phyloP scores from a whole-genome alignment of 2,797 vertebrate genomes.

The Lepus oiostolus region DNA sequence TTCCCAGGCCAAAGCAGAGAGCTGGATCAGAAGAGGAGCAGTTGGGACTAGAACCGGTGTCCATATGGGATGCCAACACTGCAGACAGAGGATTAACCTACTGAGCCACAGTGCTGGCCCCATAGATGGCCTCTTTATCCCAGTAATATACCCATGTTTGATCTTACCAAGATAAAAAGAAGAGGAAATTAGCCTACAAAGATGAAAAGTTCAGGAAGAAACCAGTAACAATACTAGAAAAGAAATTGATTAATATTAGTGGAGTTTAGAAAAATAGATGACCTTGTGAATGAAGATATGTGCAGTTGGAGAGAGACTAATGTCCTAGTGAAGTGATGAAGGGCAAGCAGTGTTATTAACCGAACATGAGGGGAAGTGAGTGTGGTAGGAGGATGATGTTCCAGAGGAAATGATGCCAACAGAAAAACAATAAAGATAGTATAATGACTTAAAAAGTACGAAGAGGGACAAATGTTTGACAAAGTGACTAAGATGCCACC shows the following conservation, averaged over 20 bases:
- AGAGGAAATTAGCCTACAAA: not conserved
- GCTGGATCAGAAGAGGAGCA: too few species aligned
- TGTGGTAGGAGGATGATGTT: not conserved
- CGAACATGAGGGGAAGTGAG: not conserved
- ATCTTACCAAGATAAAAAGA: not conserved
- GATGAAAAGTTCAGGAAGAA: not conserved
- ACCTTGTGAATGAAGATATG: not conserved
- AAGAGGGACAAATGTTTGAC: too few species aligned
- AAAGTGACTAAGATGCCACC: too few species aligned
- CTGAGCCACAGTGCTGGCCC: too few species aligned
- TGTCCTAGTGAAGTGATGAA: not conserved
- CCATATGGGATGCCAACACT: too few species aligned
- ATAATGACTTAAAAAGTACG: too few species aligned
- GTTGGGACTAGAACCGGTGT: too few species aligned
- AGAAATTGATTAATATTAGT: conserved; percentile 5
- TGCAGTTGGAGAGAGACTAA: not conserved
- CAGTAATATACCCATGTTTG: not conserved
- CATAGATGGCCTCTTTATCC: not conserved
- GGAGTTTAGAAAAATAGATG: not conserved
- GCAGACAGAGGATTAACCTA: too few species aligned
- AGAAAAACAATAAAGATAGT: not conserved
- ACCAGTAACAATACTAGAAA: not conserved
- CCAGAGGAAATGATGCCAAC: not conserved
- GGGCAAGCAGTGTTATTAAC: not conserved
- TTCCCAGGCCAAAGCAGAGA: too few species aligned